Base-by-base conservation (phyloP, 37 sponge, comb jelly and placozoan species). In the Spongia lamella region DNA sequence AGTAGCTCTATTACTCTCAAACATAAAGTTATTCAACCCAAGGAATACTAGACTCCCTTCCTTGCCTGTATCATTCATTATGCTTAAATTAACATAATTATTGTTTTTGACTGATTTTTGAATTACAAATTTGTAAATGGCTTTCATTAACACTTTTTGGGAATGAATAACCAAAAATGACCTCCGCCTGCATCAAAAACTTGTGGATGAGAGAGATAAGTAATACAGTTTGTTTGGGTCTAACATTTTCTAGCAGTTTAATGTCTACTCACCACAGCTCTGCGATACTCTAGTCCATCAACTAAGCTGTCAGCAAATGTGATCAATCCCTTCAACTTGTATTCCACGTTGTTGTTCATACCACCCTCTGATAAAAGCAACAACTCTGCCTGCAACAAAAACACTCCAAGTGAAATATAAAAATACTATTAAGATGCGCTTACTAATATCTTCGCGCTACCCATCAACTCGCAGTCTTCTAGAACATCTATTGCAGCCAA, bases 241-340 rank as follows among this genome's bases (percentile, higher is more conserved):
- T n/a, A n/a, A n/a, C 40, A 54, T 27, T 73, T 35, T 6, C 20
- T 19, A 4, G 5, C 21, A 4, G 11, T 33, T 24, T 15, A 32
- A 77, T 14, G 24, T 7, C 17, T 21, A 38, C 81, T 27, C n/a
- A 80, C 81, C 55, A 80, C n/a, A 17, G 81, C 72, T 30, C 81
- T 35, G 17, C 69, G 26, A 25, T 72, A 71, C 71, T 80, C 72
- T 33, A 43, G 53, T 54, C 62, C 63, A 40, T 39, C 59, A 32
- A 25, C 59, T 9, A 80, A 63, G 33, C 54, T 35, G 64, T 80
- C 66, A 1, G 72, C 72, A 60, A 61, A 70, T 36, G 63, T 3
- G 1, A 70, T 17, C 43, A 80, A 43, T n/a, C 62, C 61, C 14
- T 51, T 43, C 31, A 59, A 39, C 43, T 59, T 58, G 21, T n/a